Base-by-base conservation (phyloP, 2,888 invertebrate species). In the Dorcus hopei region DNA sequence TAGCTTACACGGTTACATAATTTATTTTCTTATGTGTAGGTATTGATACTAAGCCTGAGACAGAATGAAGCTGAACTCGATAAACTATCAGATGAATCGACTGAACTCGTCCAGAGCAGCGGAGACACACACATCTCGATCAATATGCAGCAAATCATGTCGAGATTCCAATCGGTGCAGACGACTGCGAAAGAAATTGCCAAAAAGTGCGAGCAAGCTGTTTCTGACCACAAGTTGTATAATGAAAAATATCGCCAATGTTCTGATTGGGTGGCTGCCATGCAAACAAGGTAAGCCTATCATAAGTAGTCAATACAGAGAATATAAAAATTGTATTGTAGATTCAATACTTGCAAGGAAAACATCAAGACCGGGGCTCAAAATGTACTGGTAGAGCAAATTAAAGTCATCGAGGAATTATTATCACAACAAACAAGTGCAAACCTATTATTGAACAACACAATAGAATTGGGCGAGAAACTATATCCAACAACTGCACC, bases 401-500 rank as follows among this genome's bases (percentile, higher is more conserved):
- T 88, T 48, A 84, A 87, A 65, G 85, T 86, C 16, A 79, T 93
- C 2, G 88, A 88, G 59, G 90, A 91, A 62, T 78, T 94, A 9
- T 73, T 91, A 9, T 83, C 87, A 47, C 91, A 91, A 75, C 90
- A 90, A 73, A 85, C 89, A 0, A 87, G 86, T 53, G 89, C 91
- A 1, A 85, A 87, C 3, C 81, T 90, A 11, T 79, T 92, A 40
- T 82, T 96, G 0, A 95, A 95, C 72, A 88, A 88, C 64, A 90
- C 93, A 0, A 87, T 91, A 38, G 96, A 97, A 38, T 92, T 90
- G 0, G 94, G 94, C 2, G 97, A 97, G 73, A 89, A 90, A 74
- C 86, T 97, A 9, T 84, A 94, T 61, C 93, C 95, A 0, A 94
- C 95, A 76, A 97, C 96, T 2, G 92, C 95, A 3, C 89, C 95